Base-by-base conservation (phyloP, 2,888 invertebrate genomes). In the Acleris sparsana region DNA sequence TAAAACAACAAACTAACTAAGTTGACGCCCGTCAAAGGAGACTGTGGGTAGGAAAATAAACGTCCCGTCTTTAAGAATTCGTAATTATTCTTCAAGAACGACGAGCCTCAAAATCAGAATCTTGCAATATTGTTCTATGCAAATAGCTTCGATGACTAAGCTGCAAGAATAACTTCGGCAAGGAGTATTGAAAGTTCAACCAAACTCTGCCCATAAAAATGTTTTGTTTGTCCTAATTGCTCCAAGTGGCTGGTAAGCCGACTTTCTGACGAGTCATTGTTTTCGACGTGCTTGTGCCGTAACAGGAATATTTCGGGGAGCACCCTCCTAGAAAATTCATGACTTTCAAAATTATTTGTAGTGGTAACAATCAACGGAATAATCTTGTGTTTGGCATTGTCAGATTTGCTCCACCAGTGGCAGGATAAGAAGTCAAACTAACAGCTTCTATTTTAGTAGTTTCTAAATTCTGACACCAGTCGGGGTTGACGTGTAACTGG, bases 211-310 rank as follows among this genome's bases (percentile, higher is more conserved):
- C 83, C 83, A 85, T 88, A 89, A 92, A 89, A 90, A 88, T 90
- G 89, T 89, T 91, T 92, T 90, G 92, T 92, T 92, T 89, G 83
- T 86, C 83, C 86, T 91, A 91, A 92, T 91, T 89, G 92, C 85
- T 86, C 76, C 79, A 87, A 92, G 91, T 92, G 89, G 88, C 88
- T 90, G 89, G 84, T 90, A 88, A 87, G 85, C 75, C 71, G 73
- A 85, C 78, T 84, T 89, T 89, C 76, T 80, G 82, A 79, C 87
- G 71, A 90, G 89, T 92, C 92, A 92, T 89, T 91, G 92, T 92
- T 92, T 90, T 88, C 87, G 86, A 87, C 85, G 83, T 83, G 83
- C 82, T 78, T 76, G 75, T 77, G 75, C 75, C 78, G 83, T 89
- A 86, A 87, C 85, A 86, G 83, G 85, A 88, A 88, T 85, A 87